A percentile compares a stretch with the other conserved stretches of the same genome.
Evolutionary conservation across 37 sponge, comb jelly and placozoan genomes (phyloP).

Genomic region (Aphrocallistes beatrix): DNA sequence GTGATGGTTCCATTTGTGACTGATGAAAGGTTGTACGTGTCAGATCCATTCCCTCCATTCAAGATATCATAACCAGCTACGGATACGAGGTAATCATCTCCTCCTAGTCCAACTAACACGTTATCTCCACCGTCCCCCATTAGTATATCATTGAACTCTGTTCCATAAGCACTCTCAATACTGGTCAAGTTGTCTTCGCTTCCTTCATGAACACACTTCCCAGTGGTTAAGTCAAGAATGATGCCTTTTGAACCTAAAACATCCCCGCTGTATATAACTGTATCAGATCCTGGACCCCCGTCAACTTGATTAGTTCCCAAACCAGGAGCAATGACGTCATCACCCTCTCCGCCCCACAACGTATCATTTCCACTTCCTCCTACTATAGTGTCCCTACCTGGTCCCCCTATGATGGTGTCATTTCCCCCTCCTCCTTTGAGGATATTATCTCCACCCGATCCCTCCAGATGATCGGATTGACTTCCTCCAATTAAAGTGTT

Average conservation of each 20-base stretch:
- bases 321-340: constrained; percentile 23
- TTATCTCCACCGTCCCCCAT: constrained; percentile 22
- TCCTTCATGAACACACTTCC: neutral
- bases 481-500: constrained; percentile 30
- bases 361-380: constrained; percentile 27
- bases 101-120: constrained; percentile 18
- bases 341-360: constrained; percentile 10
- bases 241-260: neutral
- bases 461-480: neutral
- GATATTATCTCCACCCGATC: constrained; percentile 11
- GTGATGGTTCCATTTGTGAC: no score
- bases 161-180: constrained; percentile 7
- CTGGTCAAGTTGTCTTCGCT: neutral
- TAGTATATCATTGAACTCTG: constrained; percentile 23
- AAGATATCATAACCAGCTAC: constrained; percentile 25
- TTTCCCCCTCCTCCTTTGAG: constrained; percentile 27
- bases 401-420: constrained; percentile 8
- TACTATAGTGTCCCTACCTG: constrained; percentile 15
- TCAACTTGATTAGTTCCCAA: neutral
- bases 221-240: neutral
- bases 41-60: neutral
- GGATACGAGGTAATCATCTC: neutral
- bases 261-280: constrained; percentile 3
- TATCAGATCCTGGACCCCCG: constrained; percentile 26
- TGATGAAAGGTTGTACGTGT: neutral